Conservation (phyloP, 2,888 invertebrate genomes). For the Galerucella pusilla region DNA sequence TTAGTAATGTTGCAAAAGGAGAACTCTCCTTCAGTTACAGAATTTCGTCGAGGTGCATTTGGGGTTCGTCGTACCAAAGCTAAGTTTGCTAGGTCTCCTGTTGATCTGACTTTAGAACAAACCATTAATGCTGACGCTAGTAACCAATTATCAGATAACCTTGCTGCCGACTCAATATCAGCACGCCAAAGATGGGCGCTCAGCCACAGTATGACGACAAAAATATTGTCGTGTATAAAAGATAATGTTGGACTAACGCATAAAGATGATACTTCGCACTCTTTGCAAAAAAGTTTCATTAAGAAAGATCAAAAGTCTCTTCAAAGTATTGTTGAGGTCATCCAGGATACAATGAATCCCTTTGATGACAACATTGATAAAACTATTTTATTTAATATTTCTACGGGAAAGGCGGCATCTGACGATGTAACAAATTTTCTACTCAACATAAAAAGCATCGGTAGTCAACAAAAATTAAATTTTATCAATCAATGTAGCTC, state of each 20-base stretch:
- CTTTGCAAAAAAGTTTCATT: constrained; percentile 37
- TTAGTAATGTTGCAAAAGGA: too few species aligned
- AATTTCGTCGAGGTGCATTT: too few species aligned
- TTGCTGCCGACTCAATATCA: constrained; percentile 39
- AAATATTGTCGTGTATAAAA: constrained; percentile 20
- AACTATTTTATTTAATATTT: constrained; percentile 53
- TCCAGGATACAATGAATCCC: constrained; percentile 33
- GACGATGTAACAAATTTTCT: constrained; percentile 52
- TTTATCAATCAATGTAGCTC: constrained; percentile 38
- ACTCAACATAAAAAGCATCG: constrained; percentile 9
- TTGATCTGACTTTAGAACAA: too few species aligned
- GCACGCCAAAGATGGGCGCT: constrained; percentile 21
- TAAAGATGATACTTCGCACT: constrained; percentile 52
- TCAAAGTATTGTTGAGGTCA: constrained; percentile 45
- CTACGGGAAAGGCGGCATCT: constrained; percentile 56
- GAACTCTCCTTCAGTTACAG: too few species aligned
- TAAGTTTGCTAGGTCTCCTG: too few species aligned
- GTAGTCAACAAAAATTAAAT: too few species aligned
- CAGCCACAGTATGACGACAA: too few species aligned
- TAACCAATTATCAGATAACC: constrained; percentile 7
- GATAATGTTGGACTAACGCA: constrained; percentile 45
- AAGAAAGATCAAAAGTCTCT: constrained; percentile 47
- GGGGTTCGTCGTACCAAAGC: too few species aligned
- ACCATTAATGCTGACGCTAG: too few species aligned
- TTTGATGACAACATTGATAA: constrained; percentile 36